phyloP scores from a whole-genome alignment of 1,140 invertebrate genomes.

The Drosophila hydei region DNA sequence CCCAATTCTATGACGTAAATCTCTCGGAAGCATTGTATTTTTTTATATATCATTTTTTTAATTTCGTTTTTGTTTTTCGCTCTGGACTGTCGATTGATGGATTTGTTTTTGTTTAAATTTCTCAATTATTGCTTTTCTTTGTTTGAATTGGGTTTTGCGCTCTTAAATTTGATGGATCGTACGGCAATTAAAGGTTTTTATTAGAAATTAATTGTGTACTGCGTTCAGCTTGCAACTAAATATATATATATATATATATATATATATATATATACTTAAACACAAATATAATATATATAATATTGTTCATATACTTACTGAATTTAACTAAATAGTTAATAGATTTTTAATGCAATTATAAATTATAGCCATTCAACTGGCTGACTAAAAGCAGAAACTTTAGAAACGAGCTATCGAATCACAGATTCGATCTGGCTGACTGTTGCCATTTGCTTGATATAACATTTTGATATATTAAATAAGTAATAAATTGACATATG shows the following conservation, averaged over 20 bases:
- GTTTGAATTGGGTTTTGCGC: neutral
- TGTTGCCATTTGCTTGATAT: neutral
- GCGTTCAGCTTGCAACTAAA: neutral
- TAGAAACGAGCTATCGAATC: neutral
- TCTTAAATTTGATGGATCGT: conserved; percentile 8
- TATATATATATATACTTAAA: too few species aligned
- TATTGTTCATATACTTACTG: too few species aligned
- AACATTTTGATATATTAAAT: neutral
- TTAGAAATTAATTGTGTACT: conserved; percentile 15
- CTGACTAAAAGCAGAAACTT: too few species aligned
- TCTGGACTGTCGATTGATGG: conserved; percentile 11
- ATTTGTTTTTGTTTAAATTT: conserved; percentile 24
- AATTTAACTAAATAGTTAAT: too few species aligned
- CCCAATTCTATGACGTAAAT: conserved; percentile 25
- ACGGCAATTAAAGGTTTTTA: conserved; percentile 16
- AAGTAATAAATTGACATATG: neutral
- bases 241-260: too few species aligned
- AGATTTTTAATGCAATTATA: too few species aligned
- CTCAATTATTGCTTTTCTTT: neutral
- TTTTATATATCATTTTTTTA: neutral
- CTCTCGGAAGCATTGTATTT: conserved; percentile 6
- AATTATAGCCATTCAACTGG: too few species aligned
- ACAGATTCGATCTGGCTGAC: neutral
- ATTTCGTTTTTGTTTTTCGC: conserved; percentile 7
- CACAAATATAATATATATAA: too few species aligned